phyloP scores from a whole-genome alignment of 2,888 invertebrate genomes.

The Galeopsomyia nigrocyanea region DNA sequence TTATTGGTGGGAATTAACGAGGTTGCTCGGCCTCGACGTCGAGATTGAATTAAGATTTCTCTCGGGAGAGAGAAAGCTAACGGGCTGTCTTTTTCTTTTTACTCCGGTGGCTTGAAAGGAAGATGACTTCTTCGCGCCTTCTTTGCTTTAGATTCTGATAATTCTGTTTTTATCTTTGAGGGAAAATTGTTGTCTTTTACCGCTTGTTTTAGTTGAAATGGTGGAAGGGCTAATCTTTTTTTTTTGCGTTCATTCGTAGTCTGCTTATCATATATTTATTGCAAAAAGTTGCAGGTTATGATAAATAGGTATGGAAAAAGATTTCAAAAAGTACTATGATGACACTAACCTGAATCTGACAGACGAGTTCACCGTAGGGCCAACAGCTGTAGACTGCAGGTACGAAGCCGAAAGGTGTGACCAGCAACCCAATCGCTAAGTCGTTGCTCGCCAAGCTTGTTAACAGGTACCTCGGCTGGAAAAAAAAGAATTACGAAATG shows the following conservation, averaged over 20 bases:
- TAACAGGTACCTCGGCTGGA: conserved; percentile 87
- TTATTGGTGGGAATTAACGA: conserved; percentile 46
- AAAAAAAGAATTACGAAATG: conserved; percentile 59
- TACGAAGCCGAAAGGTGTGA: conserved; percentile 87
- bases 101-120: not conserved
- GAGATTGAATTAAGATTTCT: conserved; percentile 47
- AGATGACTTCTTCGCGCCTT: not conserved
- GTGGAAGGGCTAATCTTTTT: too few species aligned
- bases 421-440: conserved; percentile 87
- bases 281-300: too few species aligned
- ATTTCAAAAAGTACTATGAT: too few species aligned
- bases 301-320: too few species aligned
- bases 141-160: not conserved
- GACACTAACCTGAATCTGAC: conserved; percentile 85
- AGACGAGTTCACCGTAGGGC: conserved; percentile 92
- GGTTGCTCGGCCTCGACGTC: conserved; percentile 17
- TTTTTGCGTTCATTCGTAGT: too few species aligned
- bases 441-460: conserved; percentile 91
- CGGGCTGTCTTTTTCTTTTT: not conserved
- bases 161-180: not conserved
- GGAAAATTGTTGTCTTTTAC: too few species aligned
- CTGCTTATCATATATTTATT: too few species aligned
- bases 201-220: too few species aligned
- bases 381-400: conserved; percentile 90
- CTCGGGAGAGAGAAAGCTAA: not conserved